These are phyloP conservation scores for Neogale vison DNA, from an alignment of 2,113 vertebrate species.

Conservation along the genomic window DNA sequence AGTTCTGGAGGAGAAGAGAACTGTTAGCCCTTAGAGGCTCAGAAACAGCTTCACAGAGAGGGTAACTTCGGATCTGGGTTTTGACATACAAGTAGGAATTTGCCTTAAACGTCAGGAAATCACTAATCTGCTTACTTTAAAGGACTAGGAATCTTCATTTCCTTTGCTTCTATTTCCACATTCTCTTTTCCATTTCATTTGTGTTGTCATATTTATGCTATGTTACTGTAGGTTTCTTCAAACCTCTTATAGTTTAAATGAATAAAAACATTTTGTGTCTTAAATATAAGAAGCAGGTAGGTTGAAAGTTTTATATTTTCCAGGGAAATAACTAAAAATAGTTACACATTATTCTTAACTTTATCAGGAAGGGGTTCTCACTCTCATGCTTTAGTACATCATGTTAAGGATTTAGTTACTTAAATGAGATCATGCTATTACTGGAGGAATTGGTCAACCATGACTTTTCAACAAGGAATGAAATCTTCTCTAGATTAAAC, in stretches of 20 bases:
- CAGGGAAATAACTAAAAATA: background rate
- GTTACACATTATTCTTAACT: background rate
- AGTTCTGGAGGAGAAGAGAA: background rate
- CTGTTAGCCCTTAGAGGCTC: background rate
- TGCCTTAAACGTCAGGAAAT: background rate
- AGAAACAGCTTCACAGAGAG: background rate
- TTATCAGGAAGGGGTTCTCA: background rate
- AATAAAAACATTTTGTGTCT: constrained; percentile 8
- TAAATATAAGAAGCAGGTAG: background rate
- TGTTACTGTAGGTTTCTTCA: background rate
- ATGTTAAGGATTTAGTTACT: background rate
- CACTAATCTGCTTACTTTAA: background rate
- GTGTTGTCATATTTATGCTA: background rate
- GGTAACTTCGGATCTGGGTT: background rate
- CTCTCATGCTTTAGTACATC: background rate
- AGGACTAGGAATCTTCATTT: background rate
- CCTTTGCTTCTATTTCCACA: background rate
- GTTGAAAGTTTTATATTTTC: background rate
- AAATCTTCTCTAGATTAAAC: background rate
- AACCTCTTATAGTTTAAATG: background rate
- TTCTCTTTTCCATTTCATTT: background rate
- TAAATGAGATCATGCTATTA: background rate
- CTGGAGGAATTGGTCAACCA: background rate
- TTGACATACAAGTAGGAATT: background rate
- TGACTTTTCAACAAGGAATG: background rate